Evolutionary conservation across 2,797 vertebrate species (phyloP).

Genomic region (Chrysocyon brachyurus): DNA sequence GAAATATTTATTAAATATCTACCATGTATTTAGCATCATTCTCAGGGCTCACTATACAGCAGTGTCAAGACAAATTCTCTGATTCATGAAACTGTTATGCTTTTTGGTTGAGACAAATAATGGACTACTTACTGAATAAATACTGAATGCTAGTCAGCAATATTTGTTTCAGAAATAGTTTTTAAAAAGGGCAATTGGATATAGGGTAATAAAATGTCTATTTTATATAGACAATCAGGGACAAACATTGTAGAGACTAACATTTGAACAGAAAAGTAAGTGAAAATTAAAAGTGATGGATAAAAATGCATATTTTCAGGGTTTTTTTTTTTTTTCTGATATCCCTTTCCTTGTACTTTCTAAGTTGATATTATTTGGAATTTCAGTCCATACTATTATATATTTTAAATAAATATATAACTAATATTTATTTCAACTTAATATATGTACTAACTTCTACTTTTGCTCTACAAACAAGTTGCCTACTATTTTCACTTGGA

Average conservation of each 20-base stretch:
- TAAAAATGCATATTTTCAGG: background rate
- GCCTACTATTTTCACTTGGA: background rate
- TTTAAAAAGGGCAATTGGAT: background rate
- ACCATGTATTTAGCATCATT: background rate
- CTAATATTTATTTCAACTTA: background rate
- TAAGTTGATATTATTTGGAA: background rate
- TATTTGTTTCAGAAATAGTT: background rate
- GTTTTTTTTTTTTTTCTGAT: background rate
- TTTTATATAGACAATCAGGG: background rate
- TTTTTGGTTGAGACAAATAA: background rate
- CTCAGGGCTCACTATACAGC: background rate
- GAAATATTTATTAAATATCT: background rate
- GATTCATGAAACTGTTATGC: background rate
- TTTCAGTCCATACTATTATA: background rate
- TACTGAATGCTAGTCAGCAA: background rate
- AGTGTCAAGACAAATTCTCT: background rate
- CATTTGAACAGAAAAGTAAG: background rate
- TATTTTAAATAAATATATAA: background rate
- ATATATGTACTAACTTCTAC: background rate
- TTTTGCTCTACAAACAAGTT: background rate
- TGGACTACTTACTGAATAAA: background rate
- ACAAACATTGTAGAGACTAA: background rate
- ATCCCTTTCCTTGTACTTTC: background rate
- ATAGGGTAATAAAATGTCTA: background rate
- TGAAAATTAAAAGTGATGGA: background rate